Evolutionary conservation across 2,797 vertebrate species (phyloP).

Genomic region (Mergus octosetaceus): DNA sequence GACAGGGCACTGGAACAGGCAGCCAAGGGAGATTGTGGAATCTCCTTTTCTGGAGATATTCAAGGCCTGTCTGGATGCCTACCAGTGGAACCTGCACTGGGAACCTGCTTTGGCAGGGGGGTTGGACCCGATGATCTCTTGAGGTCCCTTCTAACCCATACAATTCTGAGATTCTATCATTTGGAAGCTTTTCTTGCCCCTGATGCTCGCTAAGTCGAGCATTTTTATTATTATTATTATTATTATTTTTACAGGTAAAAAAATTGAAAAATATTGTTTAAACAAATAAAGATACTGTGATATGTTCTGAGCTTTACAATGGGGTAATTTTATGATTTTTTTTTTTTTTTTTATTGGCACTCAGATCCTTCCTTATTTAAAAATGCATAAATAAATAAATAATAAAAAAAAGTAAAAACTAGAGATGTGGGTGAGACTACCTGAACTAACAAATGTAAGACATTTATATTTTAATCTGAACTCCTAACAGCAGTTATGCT

Average conservation of each 20-base stretch:
- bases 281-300: neutral
- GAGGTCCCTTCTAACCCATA: too few species aligned
- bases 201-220: neutral
- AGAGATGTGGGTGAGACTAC: neutral
- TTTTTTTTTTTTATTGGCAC: neutral
- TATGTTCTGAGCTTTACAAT: neutral
- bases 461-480: neutral
- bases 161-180: too few species aligned
- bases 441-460: neutral
- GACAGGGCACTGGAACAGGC: too few species aligned
- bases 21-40: too few species aligned
- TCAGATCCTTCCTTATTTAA: neutral
- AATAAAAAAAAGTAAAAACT: too few species aligned
- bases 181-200: neutral
- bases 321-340: neutral
- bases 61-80: too few species aligned
- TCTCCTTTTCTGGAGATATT: too few species aligned
- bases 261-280: neutral
- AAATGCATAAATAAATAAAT: neutral
- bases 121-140: too few species aligned
- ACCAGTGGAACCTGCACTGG: too few species aligned
- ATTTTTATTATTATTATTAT: neutral
- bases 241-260: neutral
- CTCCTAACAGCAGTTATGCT: neutral
- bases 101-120: too few species aligned